Conservation (phyloP, 2,797 vertebrate genomes). For the Coreius guichenoti region DNA sequence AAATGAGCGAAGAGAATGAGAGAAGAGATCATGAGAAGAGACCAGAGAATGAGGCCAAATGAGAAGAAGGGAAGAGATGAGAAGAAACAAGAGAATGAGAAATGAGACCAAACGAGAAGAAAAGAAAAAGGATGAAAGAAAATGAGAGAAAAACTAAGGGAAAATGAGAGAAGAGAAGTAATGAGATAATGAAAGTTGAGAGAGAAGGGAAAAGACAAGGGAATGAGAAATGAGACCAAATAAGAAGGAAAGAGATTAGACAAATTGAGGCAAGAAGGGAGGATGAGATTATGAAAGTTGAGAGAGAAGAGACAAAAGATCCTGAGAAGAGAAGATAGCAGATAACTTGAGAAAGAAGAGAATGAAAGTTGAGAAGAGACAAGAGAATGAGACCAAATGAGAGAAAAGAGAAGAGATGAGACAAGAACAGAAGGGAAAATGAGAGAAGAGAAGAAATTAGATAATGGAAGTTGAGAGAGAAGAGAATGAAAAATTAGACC, state of each 20-base stretch:
- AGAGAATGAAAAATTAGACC: neutral
- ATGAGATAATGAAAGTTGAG: neutral
- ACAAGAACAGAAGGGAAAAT: too few species aligned
- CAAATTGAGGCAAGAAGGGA: too few species aligned
- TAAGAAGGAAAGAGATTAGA: neutral
- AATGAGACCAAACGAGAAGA: conserved; percentile 50
- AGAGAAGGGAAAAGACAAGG: neutral
- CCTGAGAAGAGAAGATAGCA: too few species aligned
- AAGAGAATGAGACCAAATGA: neutral
- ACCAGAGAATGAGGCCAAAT: neutral
- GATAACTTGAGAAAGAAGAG: neutral
- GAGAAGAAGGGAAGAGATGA: conserved; percentile 50
- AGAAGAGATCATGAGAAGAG: conserved; percentile 53
- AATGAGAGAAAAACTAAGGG: conserved; percentile 53
- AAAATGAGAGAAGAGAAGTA: conserved; percentile 64
- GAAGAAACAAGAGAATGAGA: neutral
- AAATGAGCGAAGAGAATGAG: conserved; percentile 58
- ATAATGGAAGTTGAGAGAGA: neutral
- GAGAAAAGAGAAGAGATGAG: too few species aligned
- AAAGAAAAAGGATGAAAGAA: conserved; percentile 37
- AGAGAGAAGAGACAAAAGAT: too few species aligned
- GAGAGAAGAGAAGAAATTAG: too few species aligned
- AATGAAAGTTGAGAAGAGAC: neutral
- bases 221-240: neutral
- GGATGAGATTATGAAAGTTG: neutral